phyloP scores from a whole-genome alignment of 2,797 vertebrate genomes.

The Trachops cirrhosus region DNA sequence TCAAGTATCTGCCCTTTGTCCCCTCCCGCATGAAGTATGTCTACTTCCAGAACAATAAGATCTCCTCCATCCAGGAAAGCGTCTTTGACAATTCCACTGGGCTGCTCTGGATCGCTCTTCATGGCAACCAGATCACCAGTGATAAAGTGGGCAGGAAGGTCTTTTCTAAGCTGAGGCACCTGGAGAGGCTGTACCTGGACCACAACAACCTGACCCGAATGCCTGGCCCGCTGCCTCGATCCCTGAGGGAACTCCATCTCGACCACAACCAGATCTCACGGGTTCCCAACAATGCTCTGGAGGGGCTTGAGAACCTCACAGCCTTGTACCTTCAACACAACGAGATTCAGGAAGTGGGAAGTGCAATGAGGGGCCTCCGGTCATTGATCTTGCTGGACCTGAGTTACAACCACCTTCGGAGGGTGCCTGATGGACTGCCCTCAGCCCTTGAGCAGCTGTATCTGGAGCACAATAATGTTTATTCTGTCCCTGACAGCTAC shows the following conservation, averaged over 20 bases:
- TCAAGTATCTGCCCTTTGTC: conserved; percentile 91
- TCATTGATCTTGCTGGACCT: conserved; percentile 93
- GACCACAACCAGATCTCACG: conserved; percentile 91
- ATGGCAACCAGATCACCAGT: conserved; percentile 91
- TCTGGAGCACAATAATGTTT: conserved; percentile 93
- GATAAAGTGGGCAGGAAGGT: conserved; percentile 88
- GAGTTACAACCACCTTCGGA: conserved; percentile 92
- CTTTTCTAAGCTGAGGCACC: conserved; percentile 87
- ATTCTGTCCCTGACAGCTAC: conserved; percentile 89
- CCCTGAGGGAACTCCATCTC: conserved; percentile 91
- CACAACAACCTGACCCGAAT: conserved; percentile 94
- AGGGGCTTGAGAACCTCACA: conserved; percentile 94
- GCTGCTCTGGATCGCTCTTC: conserved; percentile 94
- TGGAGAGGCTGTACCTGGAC: conserved; percentile 94
- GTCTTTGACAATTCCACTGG: conserved; percentile 92
- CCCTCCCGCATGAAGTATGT: conserved; percentile 94
- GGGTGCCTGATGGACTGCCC: conserved; percentile 91
- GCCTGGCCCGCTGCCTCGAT: conserved; percentile 89
- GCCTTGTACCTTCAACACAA: conserved; percentile 94
- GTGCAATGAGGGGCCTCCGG: conserved; percentile 86
- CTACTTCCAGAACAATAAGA: conserved; percentile 95
- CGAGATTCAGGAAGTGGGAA: conserved; percentile 89
- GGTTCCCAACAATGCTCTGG: conserved; percentile 87
- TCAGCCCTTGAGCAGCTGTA: conserved; percentile 93
- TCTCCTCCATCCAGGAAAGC: conserved; percentile 88